Percentiles rank a stretch among this genome's conserved stretches.
Conservation (phyloP, 2,888 invertebrate species). For the Cephus spinipes region DNA sequence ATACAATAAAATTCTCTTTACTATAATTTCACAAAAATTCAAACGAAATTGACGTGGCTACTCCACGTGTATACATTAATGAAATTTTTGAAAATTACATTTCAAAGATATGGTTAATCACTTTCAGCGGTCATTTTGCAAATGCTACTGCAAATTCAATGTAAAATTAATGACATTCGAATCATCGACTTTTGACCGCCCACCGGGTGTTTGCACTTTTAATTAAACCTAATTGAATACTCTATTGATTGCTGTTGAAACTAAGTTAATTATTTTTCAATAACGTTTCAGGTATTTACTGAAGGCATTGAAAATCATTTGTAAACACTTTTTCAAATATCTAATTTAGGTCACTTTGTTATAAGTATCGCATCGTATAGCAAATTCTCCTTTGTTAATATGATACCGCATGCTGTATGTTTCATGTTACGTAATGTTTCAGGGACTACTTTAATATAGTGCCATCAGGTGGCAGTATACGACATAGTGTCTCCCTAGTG, state of each 20-base stretch:
- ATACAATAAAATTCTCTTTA: neutral
- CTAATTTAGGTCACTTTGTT: neutral
- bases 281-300: neutral
- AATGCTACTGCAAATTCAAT: slow-evolving; percentile 20
- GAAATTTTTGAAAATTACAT: neutral
- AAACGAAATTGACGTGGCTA: neutral
- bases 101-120: neutral
- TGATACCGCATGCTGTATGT: neutral
- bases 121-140: neutral
- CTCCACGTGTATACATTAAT: neutral
- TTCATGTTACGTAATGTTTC: neutral
- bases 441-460: neutral
- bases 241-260: too few species aligned
- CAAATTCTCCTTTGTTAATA: neutral
- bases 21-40: neutral
- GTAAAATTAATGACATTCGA: slow-evolving; percentile 30
- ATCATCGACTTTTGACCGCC: slow-evolving; percentile 22
- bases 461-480: neutral
- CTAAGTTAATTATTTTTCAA: neutral
- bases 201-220: neutral
- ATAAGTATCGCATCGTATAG: neutral
- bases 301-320: neutral
- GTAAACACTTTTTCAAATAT: neutral
- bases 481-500: neutral
- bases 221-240: neutral